These are phyloP conservation scores for Anomalospiza imberbis DNA, from an alignment of 2,797 vertebrate genomes.

Conservation along the genomic window DNA sequence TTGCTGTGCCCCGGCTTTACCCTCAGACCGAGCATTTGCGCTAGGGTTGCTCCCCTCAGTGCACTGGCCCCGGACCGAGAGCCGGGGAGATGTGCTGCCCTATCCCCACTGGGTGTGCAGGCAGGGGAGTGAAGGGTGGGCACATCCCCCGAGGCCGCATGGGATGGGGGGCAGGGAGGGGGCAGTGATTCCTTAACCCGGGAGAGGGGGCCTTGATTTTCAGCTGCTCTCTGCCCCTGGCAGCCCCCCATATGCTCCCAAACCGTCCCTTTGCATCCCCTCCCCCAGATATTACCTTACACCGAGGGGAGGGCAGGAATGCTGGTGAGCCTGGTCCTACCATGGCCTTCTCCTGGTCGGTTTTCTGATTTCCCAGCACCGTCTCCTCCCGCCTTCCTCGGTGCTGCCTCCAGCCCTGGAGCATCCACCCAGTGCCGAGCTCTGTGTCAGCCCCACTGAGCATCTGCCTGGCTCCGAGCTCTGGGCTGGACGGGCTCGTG, in stretches of 20 bases:
- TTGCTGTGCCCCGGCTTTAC: background rate
- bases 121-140: background rate
- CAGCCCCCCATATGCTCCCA: background rate
- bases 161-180: background rate
- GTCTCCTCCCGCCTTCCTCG: background rate
- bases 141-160: background rate
- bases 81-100: background rate
- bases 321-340: background rate
- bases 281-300: background rate
- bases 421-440: background rate
- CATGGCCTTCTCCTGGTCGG: background rate
- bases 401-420: background rate
- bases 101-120: background rate
- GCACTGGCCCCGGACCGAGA: background rate
- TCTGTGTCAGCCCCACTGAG: background rate
- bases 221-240: background rate
- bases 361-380: background rate
- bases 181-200: background rate
- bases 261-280: background rate
- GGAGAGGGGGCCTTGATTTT: background rate
- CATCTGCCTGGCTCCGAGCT: background rate
- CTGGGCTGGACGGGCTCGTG: fast-evolving
- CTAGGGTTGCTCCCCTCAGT: background rate
- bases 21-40: background rate
- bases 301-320: background rate